Conservation (phyloP, 2,113 vertebrate species). For the Chrysochloris asiatica region DNA sequence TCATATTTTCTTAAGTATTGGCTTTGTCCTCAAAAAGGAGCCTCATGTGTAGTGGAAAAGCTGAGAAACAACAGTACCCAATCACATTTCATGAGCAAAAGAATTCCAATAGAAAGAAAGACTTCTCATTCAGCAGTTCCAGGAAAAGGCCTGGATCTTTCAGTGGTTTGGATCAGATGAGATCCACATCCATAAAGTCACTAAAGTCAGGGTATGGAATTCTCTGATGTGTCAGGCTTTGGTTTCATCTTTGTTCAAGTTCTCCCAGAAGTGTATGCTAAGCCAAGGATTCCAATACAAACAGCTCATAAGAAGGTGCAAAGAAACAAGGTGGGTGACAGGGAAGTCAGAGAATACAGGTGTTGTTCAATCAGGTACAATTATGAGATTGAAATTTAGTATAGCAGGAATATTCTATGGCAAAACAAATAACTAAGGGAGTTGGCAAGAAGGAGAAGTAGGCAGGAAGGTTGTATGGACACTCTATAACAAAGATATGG, state of each 20-base stretch:
- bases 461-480: no score
- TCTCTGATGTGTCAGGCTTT: neutral
- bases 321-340: neutral
- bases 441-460: no score
- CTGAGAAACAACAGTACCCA: neutral
- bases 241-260: neutral
- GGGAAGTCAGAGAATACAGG: constrained; percentile 4
- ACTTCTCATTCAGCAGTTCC: neutral
- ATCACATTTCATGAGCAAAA: neutral
- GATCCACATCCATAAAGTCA: neutral
- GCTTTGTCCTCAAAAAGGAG: neutral
- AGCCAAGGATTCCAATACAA: constrained; percentile 19
- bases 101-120: constrained; percentile 4
- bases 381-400: neutral
- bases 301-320: constrained; percentile 35
- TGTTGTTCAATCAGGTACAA: constrained; percentile 30
- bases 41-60: neutral
- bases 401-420: neutral
- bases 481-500: no score
- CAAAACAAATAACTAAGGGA: no score
- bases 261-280: neutral
- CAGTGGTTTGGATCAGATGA: neutral
- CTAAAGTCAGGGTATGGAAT: neutral
- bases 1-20: neutral
- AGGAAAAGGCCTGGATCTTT: neutral